Percentiles rank a stretch among this genome's conserved stretches.
These are phyloP conservation scores for Tragulus kanchil DNA, from an alignment of 2,113 vertebrate species.

Conservation along the genomic window DNA sequence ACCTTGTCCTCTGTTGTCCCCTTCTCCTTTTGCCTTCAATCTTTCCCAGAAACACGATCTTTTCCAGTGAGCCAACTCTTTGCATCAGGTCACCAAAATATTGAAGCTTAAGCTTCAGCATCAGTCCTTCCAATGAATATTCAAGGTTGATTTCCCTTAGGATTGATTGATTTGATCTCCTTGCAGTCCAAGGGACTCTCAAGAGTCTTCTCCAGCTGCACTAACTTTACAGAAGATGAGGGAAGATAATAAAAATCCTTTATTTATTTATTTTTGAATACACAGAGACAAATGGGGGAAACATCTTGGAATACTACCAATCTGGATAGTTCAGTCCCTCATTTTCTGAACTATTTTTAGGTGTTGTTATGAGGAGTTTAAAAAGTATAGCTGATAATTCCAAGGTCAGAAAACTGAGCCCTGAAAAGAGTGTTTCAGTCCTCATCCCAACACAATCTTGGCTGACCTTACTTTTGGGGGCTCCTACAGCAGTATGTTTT, in stretches of 20 bases:
- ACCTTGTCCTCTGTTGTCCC: no score
- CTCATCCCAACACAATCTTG: rapidly evolving
- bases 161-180: no score
- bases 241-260: not conserved
- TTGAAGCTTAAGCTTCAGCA: no score
- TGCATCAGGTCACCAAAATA: no score
- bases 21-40: no score
- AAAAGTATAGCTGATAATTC: not conserved
- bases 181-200: no score
- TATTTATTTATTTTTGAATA: not conserved
- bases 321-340: not conserved
- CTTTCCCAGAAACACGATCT: no score
- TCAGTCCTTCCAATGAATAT: no score
- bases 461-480: not conserved
- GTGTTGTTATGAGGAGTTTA: not conserved
- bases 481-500: not conserved
- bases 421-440: not conserved
- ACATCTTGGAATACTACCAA: not conserved
- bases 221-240: not conserved
- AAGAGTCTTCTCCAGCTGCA: no score
- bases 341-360: not conserved
- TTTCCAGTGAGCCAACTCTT: no score
- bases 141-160: no score
- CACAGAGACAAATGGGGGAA: not conserved
- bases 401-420: not conserved